Base-by-base conservation (phyloP, 2,888 invertebrate genomes). In the Elegia similella region DNA sequence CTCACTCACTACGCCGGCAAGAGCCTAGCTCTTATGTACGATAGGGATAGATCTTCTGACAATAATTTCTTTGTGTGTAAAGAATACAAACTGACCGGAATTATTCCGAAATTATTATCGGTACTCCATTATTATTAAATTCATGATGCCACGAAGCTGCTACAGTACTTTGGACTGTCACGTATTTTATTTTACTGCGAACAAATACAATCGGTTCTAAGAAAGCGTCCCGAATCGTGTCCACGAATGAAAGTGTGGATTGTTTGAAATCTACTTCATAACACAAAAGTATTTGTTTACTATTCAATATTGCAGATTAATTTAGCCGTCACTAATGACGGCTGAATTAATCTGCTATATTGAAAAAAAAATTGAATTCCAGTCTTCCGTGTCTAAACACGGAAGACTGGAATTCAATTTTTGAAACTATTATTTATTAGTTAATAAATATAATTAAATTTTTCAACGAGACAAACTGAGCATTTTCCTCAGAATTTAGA, bases 141-240 rank as follows among this genome's bases (percentile, higher is more conserved):
- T 43, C 53, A 43, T 54, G 53, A 43, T 30, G 23, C 16, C 42
- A 54, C 34, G 12, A 43, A 54, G 16, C 30, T 13, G 5, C 8
- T 38, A 12, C 38, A 38, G 12, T 1, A 54, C 29, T 44, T 56
- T 63, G 66, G 68, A 70, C 60, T 71, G 74, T 80, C 80, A 80
- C 80, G 83, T 78, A 61, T 69, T 72, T 78, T 69, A 75, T 81
- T 82, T 72, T 77, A 64, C 17, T 34, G 50, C n/a, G 16, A 70
- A 64, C 74, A 78, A 84, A 85, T 78, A 72, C 66, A 59, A 75
- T 74, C 66, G 63, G 68, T 59, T 69, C 70, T 12, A n/a, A 32
- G 88, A 88, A 88, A 88, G 88, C 86, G 87, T 80, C 69, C 55
- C 70, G 73, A 86, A 87, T 87, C 75, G 78, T 69, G 75, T 77